Evolutionary conservation across 2,113 vertebrate genomes (phyloP), one percentile per base, ranked within the genome.

Genomic region (Glaucomys volans): DNA sequence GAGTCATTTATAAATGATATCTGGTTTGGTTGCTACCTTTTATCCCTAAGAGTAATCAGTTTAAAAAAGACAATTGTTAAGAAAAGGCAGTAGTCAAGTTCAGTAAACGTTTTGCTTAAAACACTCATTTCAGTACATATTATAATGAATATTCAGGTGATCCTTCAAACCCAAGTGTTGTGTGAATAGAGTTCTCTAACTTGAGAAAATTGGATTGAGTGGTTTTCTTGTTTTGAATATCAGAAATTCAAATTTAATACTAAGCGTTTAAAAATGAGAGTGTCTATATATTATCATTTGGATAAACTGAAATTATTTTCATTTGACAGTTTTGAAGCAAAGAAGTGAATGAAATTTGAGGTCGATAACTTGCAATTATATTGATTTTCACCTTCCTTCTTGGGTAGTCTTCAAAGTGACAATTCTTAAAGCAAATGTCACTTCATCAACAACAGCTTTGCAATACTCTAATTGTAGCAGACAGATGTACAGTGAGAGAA

Each of bases 301-400:
- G 90, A 67, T 95, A 92, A 98, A 95, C 50, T 57, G 62, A 96
- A 98, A 95, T 97, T 96, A 97, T 97, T 98, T 84, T 97, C 82
- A 97, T 37, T 96, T 90, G 95, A 40, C 77, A 96, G 12, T 96
- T 97, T 42, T 93, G 37, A 96, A 87, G 88, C 80, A 59, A 87
- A 35, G 95, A 97, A 96, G 76, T 93, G 90, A 97, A 96, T 97
- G 87, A 97, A 98, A 98, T 97, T 94, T 97, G 52, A 93, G 90
- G 87, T 92, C 97, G 92, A 96, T 98, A 97, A 96, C 92, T 98
- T 97, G 75, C 76, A 97, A 97, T 98, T 98, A 96, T 64, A 96
- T 95, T 96, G 97, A 98, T 98, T 98, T 98, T 91, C 62, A 95
- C 98, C 98, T 97, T 96, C 50, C 91, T 98, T 76, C 93, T 95